These are phyloP conservation scores for Mastomys natalensis DNA, from an alignment of 2,113 vertebrate genomes.

Conservation along the genomic window DNA sequence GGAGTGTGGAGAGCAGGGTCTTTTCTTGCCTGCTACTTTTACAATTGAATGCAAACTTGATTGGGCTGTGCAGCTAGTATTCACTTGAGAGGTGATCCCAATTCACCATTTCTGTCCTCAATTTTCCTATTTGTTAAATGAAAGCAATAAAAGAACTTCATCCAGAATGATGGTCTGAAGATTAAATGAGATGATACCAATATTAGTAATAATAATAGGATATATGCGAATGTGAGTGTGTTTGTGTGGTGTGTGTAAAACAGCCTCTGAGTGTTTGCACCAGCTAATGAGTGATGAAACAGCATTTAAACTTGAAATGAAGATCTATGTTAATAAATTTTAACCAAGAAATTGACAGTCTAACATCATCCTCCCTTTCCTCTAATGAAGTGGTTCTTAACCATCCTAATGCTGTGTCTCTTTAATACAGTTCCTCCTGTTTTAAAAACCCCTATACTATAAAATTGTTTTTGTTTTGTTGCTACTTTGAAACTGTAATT, in stretches of 20 bases:
- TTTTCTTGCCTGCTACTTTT: neutral
- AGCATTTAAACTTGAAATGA: neutral
- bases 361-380: neutral
- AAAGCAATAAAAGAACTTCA: neutral
- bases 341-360: neutral
- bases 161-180: neutral
- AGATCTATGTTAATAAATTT: neutral
- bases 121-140: neutral
- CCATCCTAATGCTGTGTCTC: neutral
- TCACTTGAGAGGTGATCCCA: neutral
- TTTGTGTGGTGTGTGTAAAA: neutral
- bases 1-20: no score
- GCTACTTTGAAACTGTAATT: neutral
- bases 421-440: neutral
- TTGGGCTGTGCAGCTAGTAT: neutral
- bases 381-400: neutral
- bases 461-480: neutral
- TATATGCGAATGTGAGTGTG: neutral
- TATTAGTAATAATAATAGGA: neutral
- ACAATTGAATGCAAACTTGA: neutral
- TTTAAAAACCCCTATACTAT: neutral
- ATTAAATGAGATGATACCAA: conserved; percentile 2
- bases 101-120: neutral
- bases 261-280: neutral
- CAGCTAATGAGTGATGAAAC: neutral